Conservation (phyloP, 2,888 invertebrate species). For the Trilocha varians region DNA sequence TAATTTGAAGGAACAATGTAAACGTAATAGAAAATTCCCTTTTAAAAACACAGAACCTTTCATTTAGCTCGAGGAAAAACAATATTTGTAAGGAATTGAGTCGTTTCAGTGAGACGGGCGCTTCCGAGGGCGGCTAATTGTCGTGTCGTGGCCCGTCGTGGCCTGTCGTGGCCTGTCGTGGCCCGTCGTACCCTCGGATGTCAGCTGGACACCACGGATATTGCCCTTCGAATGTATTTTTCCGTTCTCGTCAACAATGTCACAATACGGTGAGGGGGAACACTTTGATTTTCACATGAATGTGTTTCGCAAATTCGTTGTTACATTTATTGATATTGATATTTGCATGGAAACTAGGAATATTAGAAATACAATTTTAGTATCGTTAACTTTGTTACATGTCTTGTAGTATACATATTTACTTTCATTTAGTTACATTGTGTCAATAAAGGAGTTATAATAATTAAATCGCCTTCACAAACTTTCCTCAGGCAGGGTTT, state of each 20-base stretch:
- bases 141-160: neutral
- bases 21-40: neutral
- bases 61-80: neutral
- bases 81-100: neutral
- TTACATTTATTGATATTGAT: neutral
- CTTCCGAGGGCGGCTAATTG: neutral
- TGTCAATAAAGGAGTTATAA: no score
- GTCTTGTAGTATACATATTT: no score
- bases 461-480: no score
- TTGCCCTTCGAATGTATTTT: neutral
- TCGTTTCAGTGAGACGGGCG: neutral
- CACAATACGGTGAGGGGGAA: neutral
- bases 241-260: neutral
- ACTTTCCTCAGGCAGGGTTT: no score
- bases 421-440: no score
- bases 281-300: neutral
- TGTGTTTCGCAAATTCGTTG: neutral
- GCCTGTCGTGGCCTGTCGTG: neutral
- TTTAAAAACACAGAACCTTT: neutral
- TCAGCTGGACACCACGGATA: neutral
- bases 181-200: no score
- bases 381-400: no score
- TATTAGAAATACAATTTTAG: neutral
- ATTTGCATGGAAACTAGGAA: neutral
- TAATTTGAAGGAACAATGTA: neutral